These are phyloP conservation scores for Parnassius glacialis DNA, from an alignment of 2,888 invertebrate species.

Conservation along the genomic window DNA sequence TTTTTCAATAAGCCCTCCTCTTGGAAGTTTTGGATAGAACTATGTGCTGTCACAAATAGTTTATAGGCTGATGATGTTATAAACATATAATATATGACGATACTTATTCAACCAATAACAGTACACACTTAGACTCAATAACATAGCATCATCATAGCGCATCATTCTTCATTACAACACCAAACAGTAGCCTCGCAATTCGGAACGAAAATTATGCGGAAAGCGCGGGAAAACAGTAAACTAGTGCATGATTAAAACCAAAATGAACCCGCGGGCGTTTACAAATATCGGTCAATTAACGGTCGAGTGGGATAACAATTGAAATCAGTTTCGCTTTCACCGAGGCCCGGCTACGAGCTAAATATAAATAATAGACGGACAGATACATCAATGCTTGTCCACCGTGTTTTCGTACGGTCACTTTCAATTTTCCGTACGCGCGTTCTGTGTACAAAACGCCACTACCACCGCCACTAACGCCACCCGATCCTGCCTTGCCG, in stretches of 20 bases:
- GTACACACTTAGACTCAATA: background rate
- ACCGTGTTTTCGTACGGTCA: slow-evolving; percentile 59
- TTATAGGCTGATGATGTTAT: too few relatives aligned
- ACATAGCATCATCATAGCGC: too few relatives aligned
- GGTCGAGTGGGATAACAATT: slow-evolving; percentile 69
- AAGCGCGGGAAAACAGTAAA: slow-evolving; percentile 26
- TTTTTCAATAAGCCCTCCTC: too few relatives aligned
- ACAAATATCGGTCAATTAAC: slow-evolving; percentile 74
- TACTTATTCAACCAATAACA: too few relatives aligned
- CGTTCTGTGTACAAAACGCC: slow-evolving; percentile 8
- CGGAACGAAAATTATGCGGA: slow-evolving; percentile 15
- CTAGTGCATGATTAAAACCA: slow-evolving; percentile 36
- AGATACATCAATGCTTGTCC: slow-evolving; percentile 69
- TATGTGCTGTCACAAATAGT: too few relatives aligned
- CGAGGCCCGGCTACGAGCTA: slow-evolving; percentile 61
- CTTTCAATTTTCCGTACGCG: slow-evolving; percentile 69
- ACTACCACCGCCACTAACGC: slow-evolving; percentile 12
- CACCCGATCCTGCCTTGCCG: background rate
- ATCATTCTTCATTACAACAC: background rate
- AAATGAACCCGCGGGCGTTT: slow-evolving; percentile 66
- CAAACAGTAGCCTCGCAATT: background rate
- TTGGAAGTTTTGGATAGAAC: too few relatives aligned
- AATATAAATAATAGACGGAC: slow-evolving; percentile 76
- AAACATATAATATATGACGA: too few relatives aligned
- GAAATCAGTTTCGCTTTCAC: slow-evolving; percentile 74